phyloP scores from a whole-genome alignment of 2,113 vertebrate genomes.

The Oxyruncus cristatus region DNA sequence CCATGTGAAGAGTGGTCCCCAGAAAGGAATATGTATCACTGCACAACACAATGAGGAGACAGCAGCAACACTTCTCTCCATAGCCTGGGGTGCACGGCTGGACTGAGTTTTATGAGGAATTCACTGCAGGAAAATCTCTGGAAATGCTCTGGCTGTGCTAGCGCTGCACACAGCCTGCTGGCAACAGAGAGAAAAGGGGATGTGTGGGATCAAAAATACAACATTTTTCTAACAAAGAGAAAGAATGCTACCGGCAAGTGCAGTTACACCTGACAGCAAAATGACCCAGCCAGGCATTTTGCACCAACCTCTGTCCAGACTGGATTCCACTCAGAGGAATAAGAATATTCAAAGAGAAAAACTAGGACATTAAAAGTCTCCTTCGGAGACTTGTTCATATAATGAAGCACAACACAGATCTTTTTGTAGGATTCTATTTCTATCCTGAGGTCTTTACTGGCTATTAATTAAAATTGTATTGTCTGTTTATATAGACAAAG shows the following conservation, averaged over 20 bases:
- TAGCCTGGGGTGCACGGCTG: neutral
- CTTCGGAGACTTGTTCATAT: neutral
- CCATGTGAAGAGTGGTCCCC: neutral
- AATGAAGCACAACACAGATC: neutral
- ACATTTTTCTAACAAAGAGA: neutral
- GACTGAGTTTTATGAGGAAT: neutral
- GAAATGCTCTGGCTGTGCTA: neutral
- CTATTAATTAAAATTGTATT: conserved; percentile 47
- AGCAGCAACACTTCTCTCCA: neutral
- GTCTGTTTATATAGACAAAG: conserved; percentile 10
- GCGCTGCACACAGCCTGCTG: neutral
- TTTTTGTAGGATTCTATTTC: neutral
- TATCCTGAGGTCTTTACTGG: neutral
- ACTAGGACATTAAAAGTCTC: neutral
- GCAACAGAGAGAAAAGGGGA: neutral
- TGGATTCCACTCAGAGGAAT: neutral
- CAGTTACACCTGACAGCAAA: neutral
- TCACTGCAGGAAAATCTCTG: neutral
- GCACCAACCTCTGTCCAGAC: neutral
- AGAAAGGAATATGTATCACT: neutral
- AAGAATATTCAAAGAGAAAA: neutral
- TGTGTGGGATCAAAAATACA: neutral
- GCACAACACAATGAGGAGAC: neutral
- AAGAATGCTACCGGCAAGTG: neutral
- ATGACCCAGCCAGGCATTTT: neutral